Evolutionary conservation across 2,113 vertebrate genomes (phyloP).

Genomic region (Mohoua ochrocephala): DNA sequence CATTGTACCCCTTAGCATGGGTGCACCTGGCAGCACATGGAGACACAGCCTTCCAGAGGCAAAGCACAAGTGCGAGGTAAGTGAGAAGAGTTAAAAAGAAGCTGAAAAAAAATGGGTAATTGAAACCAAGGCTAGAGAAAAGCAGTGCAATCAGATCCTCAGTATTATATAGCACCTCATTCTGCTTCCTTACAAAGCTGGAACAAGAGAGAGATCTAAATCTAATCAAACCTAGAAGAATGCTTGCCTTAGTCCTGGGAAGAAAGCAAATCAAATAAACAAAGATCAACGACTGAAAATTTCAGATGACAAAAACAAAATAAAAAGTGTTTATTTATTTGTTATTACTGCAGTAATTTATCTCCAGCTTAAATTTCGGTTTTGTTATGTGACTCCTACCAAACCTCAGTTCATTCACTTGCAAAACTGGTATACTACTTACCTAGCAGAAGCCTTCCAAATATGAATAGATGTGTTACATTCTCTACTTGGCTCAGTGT

Average conservation of each 20-base stretch:
- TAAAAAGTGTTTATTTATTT: not conserved
- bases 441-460: not conserved
- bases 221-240: not conserved
- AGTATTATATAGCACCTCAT: not conserved
- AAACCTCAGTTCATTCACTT: not conserved
- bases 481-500: not conserved
- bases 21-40: not conserved
- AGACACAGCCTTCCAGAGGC: not conserved
- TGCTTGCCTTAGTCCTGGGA: not conserved
- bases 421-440: not conserved
- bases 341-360: not conserved
- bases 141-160: not conserved
- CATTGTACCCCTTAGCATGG: fast-evolving
- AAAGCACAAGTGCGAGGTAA: not conserved
- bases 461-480: not conserved
- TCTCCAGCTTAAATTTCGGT: not conserved
- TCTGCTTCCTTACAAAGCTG: not conserved
- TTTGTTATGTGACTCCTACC: not conserved
- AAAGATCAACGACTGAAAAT: not conserved
- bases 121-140: not conserved
- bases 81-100: not conserved
- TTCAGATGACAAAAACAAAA: not conserved
- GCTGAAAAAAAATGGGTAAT: not conserved
- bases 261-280: not conserved
- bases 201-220: not conserved